Percentiles rank a stretch among this genome's conserved stretches.
Evolutionary conservation across 2,888 invertebrate species (phyloP).

Genomic region (Yponomeuta evonymella): DNA sequence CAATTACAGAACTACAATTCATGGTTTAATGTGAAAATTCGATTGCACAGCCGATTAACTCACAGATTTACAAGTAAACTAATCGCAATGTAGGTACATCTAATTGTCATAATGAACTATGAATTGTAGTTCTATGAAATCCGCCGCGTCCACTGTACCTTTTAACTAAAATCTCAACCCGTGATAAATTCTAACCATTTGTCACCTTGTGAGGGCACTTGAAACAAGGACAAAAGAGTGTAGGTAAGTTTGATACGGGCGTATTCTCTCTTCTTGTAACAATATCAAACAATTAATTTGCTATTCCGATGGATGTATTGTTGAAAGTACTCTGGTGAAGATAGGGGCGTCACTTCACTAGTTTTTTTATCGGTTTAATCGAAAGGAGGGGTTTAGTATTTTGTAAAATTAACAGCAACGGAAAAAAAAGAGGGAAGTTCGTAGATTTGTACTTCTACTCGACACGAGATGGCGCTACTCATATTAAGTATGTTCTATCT

Average conservation of each 20-base stretch:
- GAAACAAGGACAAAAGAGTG: neutral
- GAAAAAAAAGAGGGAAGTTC: neutral
- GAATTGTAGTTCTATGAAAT: no score
- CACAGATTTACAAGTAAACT: no score
- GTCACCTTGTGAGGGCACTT: constrained; percentile 1
- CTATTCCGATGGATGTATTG: neutral
- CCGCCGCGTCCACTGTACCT: no score
- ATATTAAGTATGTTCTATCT: neutral
- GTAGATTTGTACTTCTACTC: constrained; percentile 23
- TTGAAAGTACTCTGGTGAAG: neutral
- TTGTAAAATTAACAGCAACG: neutral
- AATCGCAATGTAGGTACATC: no score
- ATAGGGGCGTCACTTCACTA: constrained; percentile 1
- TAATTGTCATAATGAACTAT: no score
- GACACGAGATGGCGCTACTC: constrained; percentile 22
- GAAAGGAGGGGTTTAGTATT: no score
- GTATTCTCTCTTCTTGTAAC: neutral
- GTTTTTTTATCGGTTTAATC: neutral
- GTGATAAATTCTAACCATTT: constrained; percentile 11
- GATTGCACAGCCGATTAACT: no score
- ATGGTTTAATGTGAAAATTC: no score
- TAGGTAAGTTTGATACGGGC: constrained; percentile 14
- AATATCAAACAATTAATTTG: neutral
- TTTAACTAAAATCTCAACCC: neutral
- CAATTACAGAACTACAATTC: no score